Evolutionary conservation across 1,140 invertebrate genomes (phyloP), one percentile per base, ranked within the genome.

Genomic region (Drosophila orosa): DNA sequence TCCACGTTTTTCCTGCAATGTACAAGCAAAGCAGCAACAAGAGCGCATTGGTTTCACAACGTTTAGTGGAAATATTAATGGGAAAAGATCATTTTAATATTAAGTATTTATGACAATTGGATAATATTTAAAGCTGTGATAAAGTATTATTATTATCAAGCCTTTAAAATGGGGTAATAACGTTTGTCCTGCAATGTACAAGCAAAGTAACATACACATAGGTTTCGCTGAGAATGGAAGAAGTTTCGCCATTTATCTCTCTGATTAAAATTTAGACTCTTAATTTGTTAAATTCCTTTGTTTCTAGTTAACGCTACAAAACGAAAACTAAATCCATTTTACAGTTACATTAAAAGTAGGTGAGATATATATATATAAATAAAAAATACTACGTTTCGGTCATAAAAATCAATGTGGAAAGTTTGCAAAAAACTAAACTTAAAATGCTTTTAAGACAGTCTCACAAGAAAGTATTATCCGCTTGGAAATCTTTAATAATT

Each of bases 121-220:
- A n/a, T n/a, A n/a, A n/a, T n/a, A n/a, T n/a, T n/a, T n/a, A n/a
- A n/a, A n/a, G n/a, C n/a, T n/a, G n/a, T n/a, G n/a, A n/a, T n/a
- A n/a, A n/a, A n/a, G n/a, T n/a, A n/a, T n/a, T n/a, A n/a, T n/a
- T n/a, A n/a, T n/a, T n/a, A n/a, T n/a, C n/a, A n/a, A n/a, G n/a
- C n/a, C n/a, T n/a, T n/a, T n/a, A n/a, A n/a, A n/a, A n/a, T n/a
- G n/a, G n/a, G n/a, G n/a, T n/a, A n/a, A n/a, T n/a, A n/a, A n/a
- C n/a, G n/a, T n/a, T n/a, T n/a, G n/a, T n/a, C 10, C 33, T 47
- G 45, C 45, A 47, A 47, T 25, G 24, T 25, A 47, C 15, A n/a
- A 47, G 44, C 24, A 42, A 42, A 42, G 8, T 10, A 12, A 17
- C 10, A 12, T n/a, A n/a, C n/a, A n/a, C n/a, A n/a, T n/a, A n/a